Evolutionary conservation across 1,140 invertebrate genomes (phyloP).

Genomic region (Drosophila ogumai): DNA sequence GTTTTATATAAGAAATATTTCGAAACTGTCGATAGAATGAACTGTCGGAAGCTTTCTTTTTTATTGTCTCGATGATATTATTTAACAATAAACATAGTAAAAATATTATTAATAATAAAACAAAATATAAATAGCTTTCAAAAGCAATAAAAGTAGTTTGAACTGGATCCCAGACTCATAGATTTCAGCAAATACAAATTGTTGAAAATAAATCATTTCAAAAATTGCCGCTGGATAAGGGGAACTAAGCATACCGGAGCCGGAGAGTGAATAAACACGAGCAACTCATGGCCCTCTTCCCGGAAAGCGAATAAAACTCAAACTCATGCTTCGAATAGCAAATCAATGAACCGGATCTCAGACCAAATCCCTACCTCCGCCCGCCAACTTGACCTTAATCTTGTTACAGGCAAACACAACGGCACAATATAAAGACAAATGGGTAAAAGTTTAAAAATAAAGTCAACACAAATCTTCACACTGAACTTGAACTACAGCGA

Average conservation of each 20-base stretch:
- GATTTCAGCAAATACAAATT: neutral
- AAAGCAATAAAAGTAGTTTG: neutral
- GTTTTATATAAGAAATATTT: too few relatives aligned
- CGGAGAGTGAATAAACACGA: neutral
- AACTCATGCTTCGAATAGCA: conserved; percentile 35
- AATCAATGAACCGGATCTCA: conserved; percentile 29
- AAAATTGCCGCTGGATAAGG: neutral
- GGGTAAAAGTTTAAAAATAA: conserved; percentile 71
- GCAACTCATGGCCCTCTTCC: conserved; percentile 28
- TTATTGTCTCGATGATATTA: neutral
- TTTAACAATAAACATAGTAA: neutral
- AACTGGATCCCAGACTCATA: neutral
- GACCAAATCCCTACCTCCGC: conserved; percentile 15
- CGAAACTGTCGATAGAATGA: neutral
- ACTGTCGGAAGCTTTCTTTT: too few relatives aligned
- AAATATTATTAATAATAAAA: too few relatives aligned
- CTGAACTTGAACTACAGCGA: conserved; percentile 68
- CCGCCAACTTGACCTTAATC: conserved; percentile 73
- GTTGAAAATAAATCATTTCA: neutral
- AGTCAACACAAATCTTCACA: conserved; percentile 50
- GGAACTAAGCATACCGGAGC: neutral
- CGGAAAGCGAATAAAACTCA: conserved; percentile 40
- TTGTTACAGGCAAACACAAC: conserved; percentile 59
- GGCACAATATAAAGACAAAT: conserved; percentile 51
- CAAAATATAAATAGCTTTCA: neutral